Evolutionary conservation across 2,113 vertebrate genomes (phyloP).

Genomic region (Menidia beryllina): DNA sequence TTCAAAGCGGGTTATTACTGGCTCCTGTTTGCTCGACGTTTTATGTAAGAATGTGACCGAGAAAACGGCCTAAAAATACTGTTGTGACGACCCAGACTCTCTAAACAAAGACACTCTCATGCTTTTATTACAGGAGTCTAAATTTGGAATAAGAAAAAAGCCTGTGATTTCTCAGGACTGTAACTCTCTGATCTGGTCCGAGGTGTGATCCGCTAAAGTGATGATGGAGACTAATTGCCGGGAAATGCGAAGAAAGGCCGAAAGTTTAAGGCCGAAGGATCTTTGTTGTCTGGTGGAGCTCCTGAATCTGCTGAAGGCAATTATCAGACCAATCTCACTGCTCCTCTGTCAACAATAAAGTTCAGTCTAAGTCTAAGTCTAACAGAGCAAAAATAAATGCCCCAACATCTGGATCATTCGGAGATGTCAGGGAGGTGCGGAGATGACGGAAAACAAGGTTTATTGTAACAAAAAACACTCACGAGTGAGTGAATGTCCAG

Average conservation of each 20-base stretch:
- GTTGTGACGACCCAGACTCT: background rate
- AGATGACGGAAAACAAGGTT: no score
- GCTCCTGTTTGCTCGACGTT: background rate
- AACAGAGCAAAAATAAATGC: background rate
- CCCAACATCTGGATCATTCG: background rate
- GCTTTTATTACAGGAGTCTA: background rate
- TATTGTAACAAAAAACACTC: no score
- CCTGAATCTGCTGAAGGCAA: conserved; percentile 5
- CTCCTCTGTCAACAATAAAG: conserved; percentile 2
- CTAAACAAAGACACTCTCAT: conserved; percentile 6
- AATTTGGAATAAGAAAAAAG: background rate
- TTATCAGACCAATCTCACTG: background rate
- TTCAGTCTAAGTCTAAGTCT: no score
- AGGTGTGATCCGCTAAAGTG: conserved; percentile 6
- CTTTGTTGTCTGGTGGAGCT: background rate
- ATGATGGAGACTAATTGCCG: conserved; percentile 31
- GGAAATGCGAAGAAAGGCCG: conserved; percentile 18
- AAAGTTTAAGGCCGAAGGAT: conserved; percentile 8
- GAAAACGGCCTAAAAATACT: conserved; percentile 4
- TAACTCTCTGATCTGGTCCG: conserved; percentile 10
- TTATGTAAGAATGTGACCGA: background rate
- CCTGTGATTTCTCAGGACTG: background rate
- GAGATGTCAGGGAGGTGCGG: background rate
- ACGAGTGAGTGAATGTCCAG: no score
- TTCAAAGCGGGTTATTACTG: conserved; percentile 3